phyloP scores from a whole-genome alignment of 1,140 invertebrate genomes.

The Sitophilus oryzae region DNA sequence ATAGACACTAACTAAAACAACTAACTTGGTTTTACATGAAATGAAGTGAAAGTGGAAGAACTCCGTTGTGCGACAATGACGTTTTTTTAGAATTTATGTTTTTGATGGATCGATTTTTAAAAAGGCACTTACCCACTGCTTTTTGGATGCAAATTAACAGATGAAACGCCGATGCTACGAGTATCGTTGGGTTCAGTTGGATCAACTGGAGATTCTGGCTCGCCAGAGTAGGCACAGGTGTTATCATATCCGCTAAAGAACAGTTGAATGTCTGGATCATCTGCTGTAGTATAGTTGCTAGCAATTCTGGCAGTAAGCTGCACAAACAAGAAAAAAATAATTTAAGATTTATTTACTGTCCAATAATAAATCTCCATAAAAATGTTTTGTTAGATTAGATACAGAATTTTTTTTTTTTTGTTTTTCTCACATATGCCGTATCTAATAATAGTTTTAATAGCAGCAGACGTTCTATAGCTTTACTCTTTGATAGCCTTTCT shows the following conservation, averaged over 20 bases:
- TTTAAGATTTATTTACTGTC: not conserved
- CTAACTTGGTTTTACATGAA: too few species aligned
- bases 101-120: too few species aligned
- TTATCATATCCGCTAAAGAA: conserved; percentile 61
- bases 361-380: not conserved
- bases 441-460: too few species aligned
- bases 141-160: conserved; percentile 15
- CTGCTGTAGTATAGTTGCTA: conserved; percentile 46
- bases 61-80: too few species aligned
- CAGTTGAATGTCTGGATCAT: conserved; percentile 55
- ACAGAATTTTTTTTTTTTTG: not conserved
- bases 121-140: conserved; percentile 11
- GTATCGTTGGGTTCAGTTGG: conserved; percentile 45
- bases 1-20: too few species aligned
- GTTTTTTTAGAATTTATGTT: too few species aligned
- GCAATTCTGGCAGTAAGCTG: conserved; percentile 54
- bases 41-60: too few species aligned
- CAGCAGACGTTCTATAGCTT: too few species aligned
- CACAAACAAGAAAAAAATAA: conserved; percentile 17
- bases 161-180: conserved; percentile 10
- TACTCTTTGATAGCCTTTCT: too few species aligned
- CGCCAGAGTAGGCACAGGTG: conserved; percentile 50
- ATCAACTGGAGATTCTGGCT: conserved; percentile 41
- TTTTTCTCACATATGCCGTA: too few species aligned
- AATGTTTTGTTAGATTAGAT: not conserved